These are phyloP conservation scores for Saccopteryx leptura DNA, from an alignment of 2,113 vertebrate species.

Conservation along the genomic window DNA sequence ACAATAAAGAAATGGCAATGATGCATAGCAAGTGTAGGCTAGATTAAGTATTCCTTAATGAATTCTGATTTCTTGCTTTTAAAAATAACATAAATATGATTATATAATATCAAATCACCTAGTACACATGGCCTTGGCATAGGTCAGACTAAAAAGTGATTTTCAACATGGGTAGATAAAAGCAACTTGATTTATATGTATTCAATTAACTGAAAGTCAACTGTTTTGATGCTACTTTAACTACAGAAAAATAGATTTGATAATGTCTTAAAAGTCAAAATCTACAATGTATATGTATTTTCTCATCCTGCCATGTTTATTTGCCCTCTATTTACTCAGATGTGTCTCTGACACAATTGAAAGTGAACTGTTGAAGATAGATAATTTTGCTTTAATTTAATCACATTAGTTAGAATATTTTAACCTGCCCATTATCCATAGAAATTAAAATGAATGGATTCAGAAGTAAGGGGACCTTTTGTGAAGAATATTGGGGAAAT, in stretches of 20 bases:
- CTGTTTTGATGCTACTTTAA: slow-evolving; percentile 55
- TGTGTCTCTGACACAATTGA: not conserved
- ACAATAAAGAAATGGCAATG: slow-evolving; percentile 51
- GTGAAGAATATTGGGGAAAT: not conserved
- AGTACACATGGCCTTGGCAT: not conserved
- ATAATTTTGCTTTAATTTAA: not conserved
- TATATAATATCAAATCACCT: slow-evolving; percentile 53
- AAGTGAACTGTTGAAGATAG: not conserved
- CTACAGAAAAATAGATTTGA: slow-evolving; percentile 70
- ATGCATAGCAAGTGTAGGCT: not conserved
- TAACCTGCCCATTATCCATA: not conserved
- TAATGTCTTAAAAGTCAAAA: not conserved
- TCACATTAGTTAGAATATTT: not conserved
- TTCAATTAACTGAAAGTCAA: slow-evolving; percentile 57
- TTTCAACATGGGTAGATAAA: slow-evolving; percentile 76
- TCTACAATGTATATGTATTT: not conserved
- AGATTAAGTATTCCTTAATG: not conserved
- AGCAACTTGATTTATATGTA: slow-evolving; percentile 67
- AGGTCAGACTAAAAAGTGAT: slow-evolving; percentile 62
- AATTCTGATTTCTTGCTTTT: not conserved
- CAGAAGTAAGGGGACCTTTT: not conserved
- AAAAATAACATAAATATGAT: slow-evolving; percentile 58
- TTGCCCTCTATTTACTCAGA: not conserved
- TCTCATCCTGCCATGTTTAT: not conserved
- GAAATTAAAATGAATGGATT: not conserved